Evolutionary conservation across 2,888 invertebrate genomes (phyloP).

Genomic region (Xylocampa areola): DNA sequence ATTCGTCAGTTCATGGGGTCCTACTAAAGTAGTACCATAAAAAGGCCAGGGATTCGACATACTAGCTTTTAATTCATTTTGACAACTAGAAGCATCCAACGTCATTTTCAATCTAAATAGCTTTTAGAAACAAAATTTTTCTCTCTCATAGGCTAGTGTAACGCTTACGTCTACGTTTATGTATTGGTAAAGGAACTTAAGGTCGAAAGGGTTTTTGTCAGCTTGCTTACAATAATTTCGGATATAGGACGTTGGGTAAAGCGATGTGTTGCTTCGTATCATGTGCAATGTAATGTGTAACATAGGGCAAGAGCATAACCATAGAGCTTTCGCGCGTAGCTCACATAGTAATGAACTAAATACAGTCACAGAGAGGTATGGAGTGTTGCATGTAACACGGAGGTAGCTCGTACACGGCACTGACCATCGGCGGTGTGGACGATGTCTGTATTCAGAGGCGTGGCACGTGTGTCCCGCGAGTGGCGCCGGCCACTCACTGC

Average conservation of each 20-base stretch:
- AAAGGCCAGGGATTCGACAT: constrained; percentile 73
- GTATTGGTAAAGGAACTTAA: constrained; percentile 45
- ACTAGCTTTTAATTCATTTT: constrained; percentile 62
- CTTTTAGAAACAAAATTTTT: constrained; percentile 70
- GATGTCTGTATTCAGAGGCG: constrained; percentile 82
- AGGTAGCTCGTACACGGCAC: constrained; percentile 49
- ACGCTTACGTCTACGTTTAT: constrained; percentile 53
- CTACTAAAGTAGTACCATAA: constrained; percentile 53
- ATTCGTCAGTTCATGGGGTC: constrained; percentile 62
- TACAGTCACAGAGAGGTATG: constrained; percentile 80
- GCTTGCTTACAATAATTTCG: constrained; percentile 67
- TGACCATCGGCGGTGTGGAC: too few relatives aligned
- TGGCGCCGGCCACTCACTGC: constrained; percentile 67
- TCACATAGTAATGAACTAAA: constrained; percentile 75
- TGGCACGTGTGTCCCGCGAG: constrained; percentile 20
- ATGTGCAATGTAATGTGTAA: constrained; percentile 69
- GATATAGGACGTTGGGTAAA: constrained; percentile 68
- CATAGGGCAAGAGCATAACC: constrained; percentile 63
- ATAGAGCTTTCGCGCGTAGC: constrained; percentile 80
- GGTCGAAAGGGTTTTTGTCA: constrained; percentile 50
- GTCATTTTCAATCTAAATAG: constrained; percentile 63
- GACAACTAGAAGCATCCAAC: constrained; percentile 60
- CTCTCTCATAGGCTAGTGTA: constrained; percentile 63
- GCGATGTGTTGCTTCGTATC: constrained; percentile 82
- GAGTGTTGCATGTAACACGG: constrained; percentile 69